phyloP scores from a whole-genome alignment of 1,140 invertebrate genomes.

The Sminthurinus signatus region DNA sequence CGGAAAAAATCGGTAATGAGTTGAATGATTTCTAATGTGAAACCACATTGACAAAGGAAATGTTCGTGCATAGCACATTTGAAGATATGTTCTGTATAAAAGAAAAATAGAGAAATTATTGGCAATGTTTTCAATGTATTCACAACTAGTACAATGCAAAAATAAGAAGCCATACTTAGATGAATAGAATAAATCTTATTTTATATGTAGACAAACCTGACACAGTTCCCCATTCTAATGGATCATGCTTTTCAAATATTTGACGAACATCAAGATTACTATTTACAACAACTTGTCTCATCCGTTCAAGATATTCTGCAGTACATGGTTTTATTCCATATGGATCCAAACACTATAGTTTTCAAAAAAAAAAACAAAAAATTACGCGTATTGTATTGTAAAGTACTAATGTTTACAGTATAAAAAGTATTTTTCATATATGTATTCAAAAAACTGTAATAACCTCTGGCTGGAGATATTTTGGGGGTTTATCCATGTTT shows the following conservation, averaged over 20 bases:
- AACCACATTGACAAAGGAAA: constrained; percentile 34
- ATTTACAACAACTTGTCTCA: constrained; percentile 22
- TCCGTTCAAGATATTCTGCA: constrained; percentile 36
- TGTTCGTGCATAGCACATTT: constrained; percentile 40
- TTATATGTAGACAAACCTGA: too few relatives aligned
- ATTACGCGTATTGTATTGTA: neutral
- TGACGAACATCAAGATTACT: constrained; percentile 24
- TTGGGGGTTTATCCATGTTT: constrained; percentile 26
- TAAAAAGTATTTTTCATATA: neutral
- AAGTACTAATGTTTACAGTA: neutral
- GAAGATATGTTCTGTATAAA: constrained; percentile 31
- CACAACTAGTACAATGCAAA: too few relatives aligned
- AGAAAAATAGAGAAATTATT: too few relatives aligned
- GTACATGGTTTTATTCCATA: constrained; percentile 39
- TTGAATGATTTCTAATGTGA: constrained; percentile 29
- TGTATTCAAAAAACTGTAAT: neutral
- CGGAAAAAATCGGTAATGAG: constrained; percentile 38
- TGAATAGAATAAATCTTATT: too few relatives aligned
- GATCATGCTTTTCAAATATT: constrained; percentile 36
- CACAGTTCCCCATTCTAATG: constrained; percentile 37
- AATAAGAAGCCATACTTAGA: too few relatives aligned
- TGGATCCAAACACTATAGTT: constrained; percentile 27
- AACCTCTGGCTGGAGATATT: constrained; percentile 33
- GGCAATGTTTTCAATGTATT: too few relatives aligned
- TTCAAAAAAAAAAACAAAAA: neutral